Percentiles rank a stretch among this genome's conserved stretches.
Conservation (phyloP, 2,888 invertebrate species). For the Clunio marinus region DNA sequence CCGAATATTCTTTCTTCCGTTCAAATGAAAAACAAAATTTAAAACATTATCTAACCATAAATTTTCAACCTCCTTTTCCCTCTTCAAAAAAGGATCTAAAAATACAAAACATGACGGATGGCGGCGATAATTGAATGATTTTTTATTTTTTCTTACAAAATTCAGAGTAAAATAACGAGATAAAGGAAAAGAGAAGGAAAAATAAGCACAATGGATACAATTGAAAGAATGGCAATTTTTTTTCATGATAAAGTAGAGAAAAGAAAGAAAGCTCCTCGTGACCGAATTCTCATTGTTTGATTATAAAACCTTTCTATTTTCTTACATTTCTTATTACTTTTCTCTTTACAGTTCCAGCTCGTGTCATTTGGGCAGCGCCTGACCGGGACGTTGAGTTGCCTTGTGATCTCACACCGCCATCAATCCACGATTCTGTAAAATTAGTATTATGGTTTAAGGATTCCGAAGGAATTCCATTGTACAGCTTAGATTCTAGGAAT, state of each 20-base stretch:
- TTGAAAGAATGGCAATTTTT: constrained; percentile 1
- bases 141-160: no score
- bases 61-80: no score
- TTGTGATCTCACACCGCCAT: constrained; percentile 74
- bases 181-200: no score
- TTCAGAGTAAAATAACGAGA: no score
- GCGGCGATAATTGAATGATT: no score
- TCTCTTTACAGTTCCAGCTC: constrained; percentile 59
- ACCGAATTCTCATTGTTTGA: neutral
- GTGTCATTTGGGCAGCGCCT: constrained; percentile 68
- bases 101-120: no score
- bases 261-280: neutral
- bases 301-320: neutral
- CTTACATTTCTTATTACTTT: constrained; percentile 17
- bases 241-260: no score
- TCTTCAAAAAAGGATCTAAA: no score
- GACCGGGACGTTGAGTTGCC: constrained; percentile 74
- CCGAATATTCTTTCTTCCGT: no score
- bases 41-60: no score
- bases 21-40: no score
- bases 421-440: constrained; percentile 66
- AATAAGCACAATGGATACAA: constrained; percentile 5
- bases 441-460: constrained; percentile 91
- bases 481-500: constrained; percentile 72
- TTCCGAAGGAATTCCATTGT: constrained; percentile 75